Evolutionary conservation across 2,888 invertebrate species (phyloP), one percentile per base, ranked within the genome.

Genomic region (Erynnis tages): DNA sequence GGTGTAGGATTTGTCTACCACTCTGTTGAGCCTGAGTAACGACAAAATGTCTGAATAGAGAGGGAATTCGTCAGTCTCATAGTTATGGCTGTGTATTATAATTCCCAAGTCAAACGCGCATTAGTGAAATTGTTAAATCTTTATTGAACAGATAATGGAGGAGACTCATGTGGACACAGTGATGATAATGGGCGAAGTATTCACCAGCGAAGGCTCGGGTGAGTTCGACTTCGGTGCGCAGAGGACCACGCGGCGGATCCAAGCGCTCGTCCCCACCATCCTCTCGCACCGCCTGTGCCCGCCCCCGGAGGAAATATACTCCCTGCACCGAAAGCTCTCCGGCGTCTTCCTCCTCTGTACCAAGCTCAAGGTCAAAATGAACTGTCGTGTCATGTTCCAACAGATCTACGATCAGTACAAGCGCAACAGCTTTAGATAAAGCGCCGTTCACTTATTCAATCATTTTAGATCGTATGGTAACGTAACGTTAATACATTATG

Each of bases 241-340:
- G 77, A 83, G 88, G 56, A 92, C 92, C 0, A 96, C 96, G 1
- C 94, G 95, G 1, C 82, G 91, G 38, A 94, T 99, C 56, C 97
- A 98, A 60, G 90, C 93, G 2, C 82, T 97, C 13, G 95, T 98
- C 1, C 99, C 99, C 0, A 96, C 98, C 0, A 98, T 99, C 92
- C 90, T 99, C 45, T 93, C 94, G 35, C 97, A 99, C 73, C 91
- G 99, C 14, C 91, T 99, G 1, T 97, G 97, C 55, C 98, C 99
- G 1, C 99, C 99, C 0, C 99, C 99, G 0, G 98, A 99, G 79
- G 99, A 99, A 86, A 97, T 98, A 62, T 99, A 99, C 86, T 99
- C 99, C 0, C 90, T 99, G 13, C 99, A 99, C 77, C 92, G 99
- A 54, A 99, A 99, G 86, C 91, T 99, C 38, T 97, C 99, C 0